phyloP scores from a whole-genome alignment of 2,888 invertebrate species.

The Chaetoderma sp. region DNA sequence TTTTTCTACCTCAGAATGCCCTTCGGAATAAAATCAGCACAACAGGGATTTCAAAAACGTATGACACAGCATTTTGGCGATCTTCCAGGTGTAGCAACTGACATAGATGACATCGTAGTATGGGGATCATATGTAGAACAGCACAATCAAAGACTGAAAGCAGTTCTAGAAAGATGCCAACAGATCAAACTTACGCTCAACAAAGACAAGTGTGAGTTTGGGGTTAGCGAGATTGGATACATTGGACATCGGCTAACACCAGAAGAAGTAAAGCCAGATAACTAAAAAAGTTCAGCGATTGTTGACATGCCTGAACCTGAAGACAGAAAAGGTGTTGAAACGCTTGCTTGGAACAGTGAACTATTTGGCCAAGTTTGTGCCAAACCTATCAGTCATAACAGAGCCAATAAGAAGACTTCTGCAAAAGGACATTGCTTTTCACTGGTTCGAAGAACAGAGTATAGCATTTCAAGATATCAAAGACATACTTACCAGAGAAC shows the following conservation, averaged over 20 bases:
- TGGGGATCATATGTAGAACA: conserved; percentile 4
- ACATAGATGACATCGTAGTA: conserved; percentile 20
- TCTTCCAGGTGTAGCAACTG: conserved; percentile 9
- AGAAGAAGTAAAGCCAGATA: background rate
- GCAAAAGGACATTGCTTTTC: background rate
- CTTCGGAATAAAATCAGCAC: conserved; percentile 25
- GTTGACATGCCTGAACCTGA: background rate
- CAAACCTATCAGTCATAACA: conserved; percentile 21
- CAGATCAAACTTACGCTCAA: conserved; percentile 1
- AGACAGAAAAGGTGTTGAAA: conserved; percentile 19
- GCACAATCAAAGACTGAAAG: conserved; percentile 5
- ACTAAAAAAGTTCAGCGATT: background rate
- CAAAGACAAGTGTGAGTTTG: background rate
- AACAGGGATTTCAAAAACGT: conserved; percentile 21
- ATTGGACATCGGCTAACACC: background rate
- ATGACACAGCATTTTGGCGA: conserved; percentile 6
- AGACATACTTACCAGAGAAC: conserved; percentile 1
- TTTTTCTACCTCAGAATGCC: conserved; percentile 16
- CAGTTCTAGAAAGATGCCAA: background rate
- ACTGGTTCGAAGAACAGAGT: conserved; percentile 8
- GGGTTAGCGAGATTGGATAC: background rate
- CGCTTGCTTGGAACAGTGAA: conserved; percentile 31
- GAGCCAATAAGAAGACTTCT: conserved; percentile 4
- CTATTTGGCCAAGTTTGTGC: conserved; percentile 29
- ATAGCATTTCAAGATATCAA: conserved; percentile 2